These are phyloP conservation scores for Bombyx mandarina DNA, from an alignment of 1,140 invertebrate genomes.

Conservation along the genomic window DNA sequence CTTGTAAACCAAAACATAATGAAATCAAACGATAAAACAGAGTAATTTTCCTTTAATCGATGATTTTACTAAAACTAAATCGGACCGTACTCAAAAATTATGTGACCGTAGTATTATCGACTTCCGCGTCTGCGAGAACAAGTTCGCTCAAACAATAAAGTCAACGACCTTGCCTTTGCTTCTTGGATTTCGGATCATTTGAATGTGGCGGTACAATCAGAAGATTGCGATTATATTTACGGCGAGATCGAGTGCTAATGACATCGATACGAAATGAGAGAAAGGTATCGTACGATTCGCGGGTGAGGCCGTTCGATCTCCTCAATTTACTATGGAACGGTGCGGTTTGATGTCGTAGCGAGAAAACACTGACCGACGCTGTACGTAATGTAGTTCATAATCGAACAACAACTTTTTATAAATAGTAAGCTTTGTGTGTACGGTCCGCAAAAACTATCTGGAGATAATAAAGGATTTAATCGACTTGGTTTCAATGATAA, in stretches of 20 bases:
- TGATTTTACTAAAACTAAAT: neutral
- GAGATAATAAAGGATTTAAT: too few relatives aligned
- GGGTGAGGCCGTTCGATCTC: constrained; percentile 23
- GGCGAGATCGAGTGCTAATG: constrained; percentile 20
- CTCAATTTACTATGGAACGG: constrained; percentile 32
- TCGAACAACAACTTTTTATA: neutral
- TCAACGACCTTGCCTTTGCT: constrained; percentile 31
- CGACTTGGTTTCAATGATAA: too few relatives aligned
- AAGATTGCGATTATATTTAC: constrained; percentile 1
- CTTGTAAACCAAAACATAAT: constrained; percentile 21
- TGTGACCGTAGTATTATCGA: neutral
- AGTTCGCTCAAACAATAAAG: constrained; percentile 19
- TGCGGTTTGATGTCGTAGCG: constrained; percentile 22
- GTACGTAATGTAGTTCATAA: constrained; percentile 1
- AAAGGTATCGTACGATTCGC: constrained; percentile 21
- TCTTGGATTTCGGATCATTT: constrained; percentile 7
- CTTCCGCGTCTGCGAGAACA: constrained; percentile 4
- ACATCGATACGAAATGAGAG: constrained; percentile 22
- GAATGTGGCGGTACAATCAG: neutral
- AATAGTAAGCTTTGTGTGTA: too few relatives aligned
- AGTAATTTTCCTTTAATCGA: constrained; percentile 14
- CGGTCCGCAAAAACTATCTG: too few relatives aligned
- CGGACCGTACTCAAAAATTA: too few relatives aligned
- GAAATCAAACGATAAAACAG: constrained; percentile 19
- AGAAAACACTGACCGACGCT: constrained; percentile 23